A percentile compares a stretch with the other conserved stretches of the same genome.
Conservation (phyloP, 2,797 vertebrate genomes). For the Anguilla megastoma region DNA sequence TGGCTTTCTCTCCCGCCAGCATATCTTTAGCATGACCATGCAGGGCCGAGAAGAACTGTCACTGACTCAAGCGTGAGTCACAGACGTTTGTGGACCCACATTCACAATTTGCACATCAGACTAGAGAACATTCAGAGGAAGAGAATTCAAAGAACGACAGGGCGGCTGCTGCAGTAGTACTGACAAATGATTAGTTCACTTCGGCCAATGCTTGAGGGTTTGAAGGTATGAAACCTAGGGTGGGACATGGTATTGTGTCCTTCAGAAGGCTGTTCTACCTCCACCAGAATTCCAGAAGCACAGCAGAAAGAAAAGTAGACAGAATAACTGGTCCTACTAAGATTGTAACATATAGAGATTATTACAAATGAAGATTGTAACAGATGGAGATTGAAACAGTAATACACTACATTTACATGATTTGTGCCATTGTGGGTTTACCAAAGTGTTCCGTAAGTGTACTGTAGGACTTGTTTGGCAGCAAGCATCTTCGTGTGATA, state of each 20-base stretch:
- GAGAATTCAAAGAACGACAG: background rate
- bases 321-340: background rate
- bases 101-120: background rate
- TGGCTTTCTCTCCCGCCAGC: constrained; percentile 32
- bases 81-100: constrained; percentile 12
- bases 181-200: background rate
- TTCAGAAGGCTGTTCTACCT: background rate
- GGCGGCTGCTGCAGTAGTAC: background rate
- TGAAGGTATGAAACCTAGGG: background rate
- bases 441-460: background rate
- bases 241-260: background rate
- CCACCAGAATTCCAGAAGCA: background rate
- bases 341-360: too few relatives aligned
- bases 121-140: background rate
- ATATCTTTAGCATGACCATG: constrained; percentile 22
- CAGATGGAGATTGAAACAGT: background rate
- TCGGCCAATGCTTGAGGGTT: background rate
- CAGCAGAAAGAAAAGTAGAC: background rate
- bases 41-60: constrained; percentile 35
- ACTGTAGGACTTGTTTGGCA: background rate
- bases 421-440: background rate
- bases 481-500: background rate
- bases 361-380: background rate
- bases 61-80: constrained; percentile 34
- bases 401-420: background rate